Conservation (phyloP, 2,797 vertebrate genomes). For the Clarias laeviceps region DNA sequence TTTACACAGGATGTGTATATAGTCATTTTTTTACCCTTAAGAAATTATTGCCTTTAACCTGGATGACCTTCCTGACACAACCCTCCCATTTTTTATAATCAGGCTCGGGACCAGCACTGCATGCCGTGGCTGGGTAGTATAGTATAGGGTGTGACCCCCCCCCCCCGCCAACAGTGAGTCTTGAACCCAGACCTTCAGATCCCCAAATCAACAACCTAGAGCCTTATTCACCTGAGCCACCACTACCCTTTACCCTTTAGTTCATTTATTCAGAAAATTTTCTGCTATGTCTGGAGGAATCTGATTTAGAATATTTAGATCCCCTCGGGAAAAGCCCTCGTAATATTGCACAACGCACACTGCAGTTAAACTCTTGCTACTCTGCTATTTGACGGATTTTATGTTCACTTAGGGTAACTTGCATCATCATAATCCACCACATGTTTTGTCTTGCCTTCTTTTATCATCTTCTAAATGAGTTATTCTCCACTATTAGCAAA, state of each 20-base stretch:
- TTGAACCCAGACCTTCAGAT: no score
- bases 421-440: conserved; percentile 17
- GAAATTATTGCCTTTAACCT: neutral
- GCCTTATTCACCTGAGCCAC: no score
- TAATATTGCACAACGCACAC: neutral
- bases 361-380: neutral
- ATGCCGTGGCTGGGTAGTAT: no score
- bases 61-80: no score
- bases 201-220: no score
- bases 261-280: neutral
- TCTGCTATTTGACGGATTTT: conserved; percentile 3
- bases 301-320: neutral
- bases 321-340: neutral
- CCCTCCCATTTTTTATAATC: no score
- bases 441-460: conserved; percentile 26
- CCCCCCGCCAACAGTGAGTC: no score
- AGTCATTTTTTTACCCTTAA: neutral
- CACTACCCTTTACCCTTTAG: no score
- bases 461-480: conserved; percentile 24
- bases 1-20: neutral
- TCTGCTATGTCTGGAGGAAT: no score
- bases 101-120: no score
- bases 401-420: conserved; percentile 8
- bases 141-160: no score
- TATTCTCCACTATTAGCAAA: conserved; percentile 24